phyloP scores from a whole-genome alignment of 2,888 invertebrate genomes.

The Caenorhabditis doughertyi region DNA sequence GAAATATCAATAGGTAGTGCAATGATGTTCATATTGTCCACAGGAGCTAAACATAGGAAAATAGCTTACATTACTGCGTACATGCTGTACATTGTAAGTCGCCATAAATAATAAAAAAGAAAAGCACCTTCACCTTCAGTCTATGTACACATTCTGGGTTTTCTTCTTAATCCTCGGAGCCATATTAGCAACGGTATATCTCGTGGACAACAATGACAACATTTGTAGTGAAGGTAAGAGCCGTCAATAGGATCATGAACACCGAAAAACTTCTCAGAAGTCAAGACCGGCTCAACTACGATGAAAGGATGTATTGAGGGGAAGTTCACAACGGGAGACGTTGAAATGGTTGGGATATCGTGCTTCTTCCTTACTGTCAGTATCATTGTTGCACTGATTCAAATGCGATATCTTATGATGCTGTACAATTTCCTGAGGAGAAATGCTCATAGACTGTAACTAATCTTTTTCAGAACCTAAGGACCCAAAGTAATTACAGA shows the following conservation, averaged over 20 bases:
- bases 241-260: background rate
- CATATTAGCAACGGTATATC: slow-evolving; percentile 47
- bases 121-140: slow-evolving; percentile 31
- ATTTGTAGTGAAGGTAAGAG: slow-evolving; percentile 31
- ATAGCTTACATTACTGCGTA: slow-evolving; percentile 63
- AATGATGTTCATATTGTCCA: slow-evolving; percentile 63
- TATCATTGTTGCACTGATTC: slow-evolving; percentile 59
- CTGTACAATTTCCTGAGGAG: slow-evolving; percentile 58
- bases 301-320: slow-evolving; percentile 16
- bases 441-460: slow-evolving; percentile 47
- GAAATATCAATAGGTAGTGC: slow-evolving; percentile 62
- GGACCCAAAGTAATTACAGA: background rate
- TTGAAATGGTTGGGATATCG: slow-evolving; percentile 58
- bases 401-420: slow-evolving; percentile 60
- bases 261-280: slow-evolving; percentile 12
- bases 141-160: slow-evolving; percentile 68
- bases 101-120: background rate
- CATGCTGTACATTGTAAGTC: slow-evolving; percentile 61
- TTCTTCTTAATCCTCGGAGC: slow-evolving; percentile 62
- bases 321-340: slow-evolving; percentile 55
- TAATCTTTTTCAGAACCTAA: background rate
- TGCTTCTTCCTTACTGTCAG: slow-evolving; percentile 60
- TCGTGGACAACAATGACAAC: slow-evolving; percentile 48
- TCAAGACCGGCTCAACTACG: background rate
- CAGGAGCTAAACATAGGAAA: slow-evolving; percentile 61